A percentile compares a stretch with the other conserved stretches of the same genome.
These are phyloP conservation scores for Sinotaia quadrata DNA, from an alignment of 2,888 invertebrate species.

Conservation along the genomic window DNA sequence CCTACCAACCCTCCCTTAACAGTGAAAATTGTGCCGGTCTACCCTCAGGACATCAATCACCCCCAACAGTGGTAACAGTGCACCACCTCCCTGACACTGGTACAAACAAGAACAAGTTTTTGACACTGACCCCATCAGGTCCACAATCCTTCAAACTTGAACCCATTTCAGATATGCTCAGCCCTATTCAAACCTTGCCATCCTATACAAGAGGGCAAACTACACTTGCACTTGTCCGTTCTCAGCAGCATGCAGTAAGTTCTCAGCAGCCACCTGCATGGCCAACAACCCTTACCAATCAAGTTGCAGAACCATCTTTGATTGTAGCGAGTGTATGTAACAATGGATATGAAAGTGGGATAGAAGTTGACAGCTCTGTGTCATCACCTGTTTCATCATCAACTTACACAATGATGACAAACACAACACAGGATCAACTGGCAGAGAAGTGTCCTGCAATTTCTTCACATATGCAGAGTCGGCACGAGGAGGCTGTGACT, in stretches of 20 bases:
- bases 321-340: neutral
- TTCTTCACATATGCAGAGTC: constrained; percentile 59
- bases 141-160: constrained; percentile 77
- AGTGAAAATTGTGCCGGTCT: neutral
- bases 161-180: constrained; percentile 79
- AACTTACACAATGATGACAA: constrained; percentile 62
- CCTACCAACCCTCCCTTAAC: constrained; percentile 6
- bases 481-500: constrained; percentile 3
- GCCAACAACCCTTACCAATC: constrained; percentile 71
- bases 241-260: neutral
- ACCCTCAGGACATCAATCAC: constrained; percentile 4
- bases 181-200: constrained; percentile 42
- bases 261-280: constrained; percentile 15
- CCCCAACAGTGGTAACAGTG: constrained; percentile 8
- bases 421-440: constrained; percentile 62
- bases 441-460: constrained; percentile 64
- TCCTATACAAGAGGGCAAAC: constrained; percentile 21
- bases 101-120: constrained; percentile 21
- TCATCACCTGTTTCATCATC: constrained; percentile 21
- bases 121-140: constrained; percentile 18
- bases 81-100: neutral
- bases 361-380: too few relatives aligned
- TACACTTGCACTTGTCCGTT: constrained; percentile 23
- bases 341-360: neutral
- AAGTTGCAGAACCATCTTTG: constrained; percentile 48